phyloP scores from a whole-genome alignment of 1,140 invertebrate genomes.

The Dufourea novaeangliae region DNA sequence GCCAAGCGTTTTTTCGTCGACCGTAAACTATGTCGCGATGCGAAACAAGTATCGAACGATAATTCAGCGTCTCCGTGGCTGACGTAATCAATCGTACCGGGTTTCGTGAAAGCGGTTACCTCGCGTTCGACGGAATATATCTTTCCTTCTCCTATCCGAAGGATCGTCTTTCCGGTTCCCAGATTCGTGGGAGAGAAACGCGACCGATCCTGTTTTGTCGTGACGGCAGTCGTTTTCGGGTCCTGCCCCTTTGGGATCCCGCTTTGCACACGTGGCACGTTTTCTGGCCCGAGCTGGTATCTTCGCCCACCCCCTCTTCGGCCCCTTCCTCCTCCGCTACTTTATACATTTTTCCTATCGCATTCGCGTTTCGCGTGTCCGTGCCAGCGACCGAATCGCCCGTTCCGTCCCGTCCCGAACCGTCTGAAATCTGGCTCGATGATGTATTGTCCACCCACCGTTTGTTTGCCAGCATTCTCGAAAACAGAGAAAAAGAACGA shows the following conservation, averaged over 20 bases:
- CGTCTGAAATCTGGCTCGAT: slow-evolving; percentile 69
- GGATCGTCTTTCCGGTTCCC: slow-evolving; percentile 30
- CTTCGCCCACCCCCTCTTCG: not conserved
- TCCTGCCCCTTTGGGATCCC: slow-evolving; percentile 46
- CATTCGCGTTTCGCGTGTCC: slow-evolving; percentile 58
- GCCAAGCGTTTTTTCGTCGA: no score
- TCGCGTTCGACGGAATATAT: slow-evolving; percentile 26
- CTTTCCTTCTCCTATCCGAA: slow-evolving; percentile 36
- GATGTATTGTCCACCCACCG: slow-evolving; percentile 60
- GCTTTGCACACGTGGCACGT: slow-evolving; percentile 69
- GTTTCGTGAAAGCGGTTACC: not conserved
- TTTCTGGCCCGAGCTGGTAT: slow-evolving; percentile 31
- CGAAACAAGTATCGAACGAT: not conserved
- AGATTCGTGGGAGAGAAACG: slow-evolving; percentile 21
- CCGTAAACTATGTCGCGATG: no score
- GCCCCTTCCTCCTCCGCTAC: not conserved
- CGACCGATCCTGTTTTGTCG: slow-evolving; percentile 59
- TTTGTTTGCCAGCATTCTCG: not conserved
- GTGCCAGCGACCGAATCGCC: slow-evolving; percentile 55
- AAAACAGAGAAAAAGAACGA: no score
- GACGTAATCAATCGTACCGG: slow-evolving; percentile 31
- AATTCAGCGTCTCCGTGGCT: not conserved
- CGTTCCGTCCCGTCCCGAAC: slow-evolving; percentile 53
- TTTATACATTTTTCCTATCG: slow-evolving; percentile 69
- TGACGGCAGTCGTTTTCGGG: slow-evolving; percentile 59